Percentiles rank a stretch among this genome's conserved stretches.
phyloP scores from a whole-genome alignment of 2,113 vertebrate genomes.

The Strix aluco region DNA sequence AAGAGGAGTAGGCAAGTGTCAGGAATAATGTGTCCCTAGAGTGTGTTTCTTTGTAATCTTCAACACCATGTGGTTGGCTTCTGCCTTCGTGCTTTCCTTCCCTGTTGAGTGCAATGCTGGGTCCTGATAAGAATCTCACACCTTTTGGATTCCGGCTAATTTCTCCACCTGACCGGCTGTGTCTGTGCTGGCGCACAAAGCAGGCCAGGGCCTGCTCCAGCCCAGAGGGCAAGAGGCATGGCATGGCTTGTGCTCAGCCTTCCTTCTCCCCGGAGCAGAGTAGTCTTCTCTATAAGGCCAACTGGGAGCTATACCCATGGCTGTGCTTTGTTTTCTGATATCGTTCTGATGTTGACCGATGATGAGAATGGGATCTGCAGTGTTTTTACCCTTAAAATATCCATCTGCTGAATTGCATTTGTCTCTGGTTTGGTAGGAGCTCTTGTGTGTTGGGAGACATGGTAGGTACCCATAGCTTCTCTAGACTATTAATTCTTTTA shows the following conservation, averaged over 20 bases:
- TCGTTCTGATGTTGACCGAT: neutral
- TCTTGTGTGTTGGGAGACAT: neutral
- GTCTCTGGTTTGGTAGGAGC: neutral
- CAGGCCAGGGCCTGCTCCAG: slow-evolving; percentile 17
- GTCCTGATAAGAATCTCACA: neutral
- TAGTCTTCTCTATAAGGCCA: neutral
- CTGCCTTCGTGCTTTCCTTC: neutral
- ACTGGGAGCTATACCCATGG: fast-evolving
- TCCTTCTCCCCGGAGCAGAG: neutral
- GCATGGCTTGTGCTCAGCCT: neutral
- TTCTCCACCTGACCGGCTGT: neutral
- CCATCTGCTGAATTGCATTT: neutral
- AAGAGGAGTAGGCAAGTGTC: neutral
- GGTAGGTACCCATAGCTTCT: neutral
- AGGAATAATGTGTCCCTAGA: neutral
- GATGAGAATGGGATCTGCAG: neutral
- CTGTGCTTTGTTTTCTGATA: neutral
- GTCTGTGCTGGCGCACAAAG: neutral
- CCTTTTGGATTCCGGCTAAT: neutral
- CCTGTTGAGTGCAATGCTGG: fast-evolving
- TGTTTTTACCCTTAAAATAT: neutral
- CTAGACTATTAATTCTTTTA: neutral
- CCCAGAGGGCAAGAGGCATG: neutral
- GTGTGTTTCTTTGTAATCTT: neutral
- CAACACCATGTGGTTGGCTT: neutral